Evolutionary conservation across 2,113 vertebrate species (phyloP), one percentile per base, ranked within the genome.

Genomic region (Sardina pilchardus): DNA sequence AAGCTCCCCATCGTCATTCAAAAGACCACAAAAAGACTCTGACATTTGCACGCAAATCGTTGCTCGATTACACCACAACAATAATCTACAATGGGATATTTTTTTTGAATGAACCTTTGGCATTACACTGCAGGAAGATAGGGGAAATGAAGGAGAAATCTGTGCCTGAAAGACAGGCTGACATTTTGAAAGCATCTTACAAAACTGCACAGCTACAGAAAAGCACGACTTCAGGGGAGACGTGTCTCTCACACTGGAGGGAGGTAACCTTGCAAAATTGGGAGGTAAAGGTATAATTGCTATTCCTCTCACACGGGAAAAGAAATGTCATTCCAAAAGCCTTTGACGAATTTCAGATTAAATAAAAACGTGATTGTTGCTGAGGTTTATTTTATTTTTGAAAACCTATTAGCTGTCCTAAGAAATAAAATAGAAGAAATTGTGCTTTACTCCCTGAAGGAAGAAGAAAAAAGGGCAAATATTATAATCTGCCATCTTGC

Each of bases 401-500:
- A 42, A 85, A 90, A 89, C 83, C 88, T 81, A 90, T 89, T 85
- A 88, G 82, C 82, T 83, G 85, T 87, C 63, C 83, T 87, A 75
- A 59, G 89, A 89, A 89, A 86, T 81, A 45, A 91, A 91, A 88
- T 83, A 84, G 44, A 86, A 88, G 83, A 88, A 91, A 90, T 87
- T 83, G 81, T 82, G 34, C 85, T 83, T 71, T 89, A 63, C 85
- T 88, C 91, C 88, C 90, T 88, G 85, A 90, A 89, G 90, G 90
- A 82, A 89, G 86, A 84, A 87, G 78, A 84, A 85, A 89, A n/a
- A 89, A 50, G 50, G 89, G 71, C 88, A 91, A 91, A 91, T 92
- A 91, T 91, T 92, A 90, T 91, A 91, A 92, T 92, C 90, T 92
- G 90, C 91, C 87, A 92, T 91, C 90, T 92, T 83, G 48, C 90